Percentiles rank a stretch among this genome's conserved stretches.
These are phyloP conservation scores for Mallotus villosus DNA, from an alignment of 2,797 vertebrate species.

Conservation along the genomic window DNA sequence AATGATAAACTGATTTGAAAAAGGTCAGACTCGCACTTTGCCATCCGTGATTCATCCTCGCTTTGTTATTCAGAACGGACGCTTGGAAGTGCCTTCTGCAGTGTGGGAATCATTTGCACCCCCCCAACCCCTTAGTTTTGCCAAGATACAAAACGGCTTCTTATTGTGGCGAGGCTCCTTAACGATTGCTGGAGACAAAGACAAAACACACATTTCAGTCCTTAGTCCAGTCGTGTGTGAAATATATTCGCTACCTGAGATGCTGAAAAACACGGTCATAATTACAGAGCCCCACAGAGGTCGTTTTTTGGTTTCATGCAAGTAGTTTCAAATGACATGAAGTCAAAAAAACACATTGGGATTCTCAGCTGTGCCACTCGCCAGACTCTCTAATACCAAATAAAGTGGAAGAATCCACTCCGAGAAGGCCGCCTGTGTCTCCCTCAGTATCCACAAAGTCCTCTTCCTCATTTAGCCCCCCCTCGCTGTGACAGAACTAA, in stretches of 20 bases:
- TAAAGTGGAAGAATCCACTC: background rate
- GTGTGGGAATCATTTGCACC: background rate
- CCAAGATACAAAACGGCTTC: background rate
- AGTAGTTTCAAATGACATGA: background rate
- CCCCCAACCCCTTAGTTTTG: too few species aligned
- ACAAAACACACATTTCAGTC: background rate
- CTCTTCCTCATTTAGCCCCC: background rate
- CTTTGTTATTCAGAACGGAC: slow-evolving; percentile 5
- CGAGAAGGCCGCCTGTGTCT: background rate
- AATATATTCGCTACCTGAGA: slow-evolving; percentile 1
- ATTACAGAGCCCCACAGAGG: background rate
- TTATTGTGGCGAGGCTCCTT: background rate
- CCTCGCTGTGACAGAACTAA: background rate
- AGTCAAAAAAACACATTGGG: background rate
- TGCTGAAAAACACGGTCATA: background rate
- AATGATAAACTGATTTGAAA: slow-evolving; percentile 2
- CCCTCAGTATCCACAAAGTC: background rate
- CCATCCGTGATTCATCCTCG: background rate
- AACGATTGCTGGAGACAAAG: background rate
- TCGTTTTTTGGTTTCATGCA: background rate
- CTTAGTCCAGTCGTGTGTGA: background rate
- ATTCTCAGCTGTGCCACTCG: background rate
- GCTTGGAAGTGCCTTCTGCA: too few species aligned
- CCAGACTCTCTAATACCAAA: background rate
- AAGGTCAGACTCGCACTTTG: slow-evolving; percentile 19